phyloP scores from a whole-genome alignment of 2,113 vertebrate species.

The Leucopternis melanops region DNA sequence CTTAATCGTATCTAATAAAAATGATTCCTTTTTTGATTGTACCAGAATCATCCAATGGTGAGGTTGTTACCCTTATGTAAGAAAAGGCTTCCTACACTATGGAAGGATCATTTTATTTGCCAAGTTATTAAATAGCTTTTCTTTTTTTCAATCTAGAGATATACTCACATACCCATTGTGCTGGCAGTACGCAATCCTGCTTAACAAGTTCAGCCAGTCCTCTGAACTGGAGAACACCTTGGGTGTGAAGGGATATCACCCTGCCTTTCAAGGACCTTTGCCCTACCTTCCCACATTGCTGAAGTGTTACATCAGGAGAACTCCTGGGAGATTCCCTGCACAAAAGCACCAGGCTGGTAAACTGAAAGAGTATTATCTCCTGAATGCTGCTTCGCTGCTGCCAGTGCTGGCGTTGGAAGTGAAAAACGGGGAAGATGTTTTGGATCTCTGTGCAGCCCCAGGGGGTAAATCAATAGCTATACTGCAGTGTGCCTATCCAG shows the following conservation, averaged over 20 bases:
- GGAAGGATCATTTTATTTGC: background rate
- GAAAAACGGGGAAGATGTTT: constrained; percentile 78
- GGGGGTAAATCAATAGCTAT: constrained; percentile 90
- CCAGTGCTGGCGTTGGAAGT: constrained; percentile 87
- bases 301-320: constrained; percentile 78
- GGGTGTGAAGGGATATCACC: constrained; percentile 71
- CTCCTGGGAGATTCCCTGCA: constrained; percentile 74
- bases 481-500: constrained; percentile 85
- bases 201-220: constrained; percentile 83
- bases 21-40: background rate
- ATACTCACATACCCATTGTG: constrained; percentile 75
- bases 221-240: constrained; percentile 72
- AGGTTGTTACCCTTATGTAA: background rate
- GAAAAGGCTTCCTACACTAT: background rate
- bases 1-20: background rate
- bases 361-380: constrained; percentile 88
- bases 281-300: constrained; percentile 60
- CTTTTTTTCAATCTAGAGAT: constrained; percentile 62
- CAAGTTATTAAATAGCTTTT: background rate
- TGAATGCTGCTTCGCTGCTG: constrained; percentile 91
- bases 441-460: constrained; percentile 94
- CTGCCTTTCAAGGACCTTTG: constrained; percentile 62
- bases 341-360: constrained; percentile 79
- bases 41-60: background rate
- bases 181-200: constrained; percentile 89